These are phyloP conservation scores for Conops quadrifasciatus DNA, from an alignment of 2,888 invertebrate species.

Conservation along the genomic window DNA sequence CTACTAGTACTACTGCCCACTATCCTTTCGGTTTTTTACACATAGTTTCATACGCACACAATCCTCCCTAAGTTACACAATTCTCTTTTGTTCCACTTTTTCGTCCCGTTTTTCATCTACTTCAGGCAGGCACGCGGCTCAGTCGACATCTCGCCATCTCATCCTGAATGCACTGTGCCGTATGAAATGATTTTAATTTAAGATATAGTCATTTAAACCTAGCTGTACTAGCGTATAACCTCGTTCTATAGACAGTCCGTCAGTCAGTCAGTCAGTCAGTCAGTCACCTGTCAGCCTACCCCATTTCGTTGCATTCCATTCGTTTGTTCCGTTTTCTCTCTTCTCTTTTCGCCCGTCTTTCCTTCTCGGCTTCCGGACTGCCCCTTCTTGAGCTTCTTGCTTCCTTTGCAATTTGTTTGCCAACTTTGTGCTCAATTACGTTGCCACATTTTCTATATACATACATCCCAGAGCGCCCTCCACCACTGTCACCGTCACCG, in stretches of 20 bases:
- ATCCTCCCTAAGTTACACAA: no score
- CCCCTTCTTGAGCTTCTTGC: not conserved
- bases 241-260: not conserved
- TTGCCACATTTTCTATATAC: slow-evolving; percentile 1
- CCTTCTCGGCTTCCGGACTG: not conserved
- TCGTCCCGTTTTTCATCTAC: not conserved
- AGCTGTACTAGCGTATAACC: no score
- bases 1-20: no score
- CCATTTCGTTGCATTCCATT: not conserved
- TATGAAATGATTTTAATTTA: slow-evolving; percentile 14
- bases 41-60: no score
- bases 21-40: no score
- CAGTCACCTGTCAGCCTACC: no score
- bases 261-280: no score
- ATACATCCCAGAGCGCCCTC: not conserved
- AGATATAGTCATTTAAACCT: slow-evolving; percentile 10
- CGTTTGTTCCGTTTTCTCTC: not conserved
- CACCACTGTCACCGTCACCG: not conserved
- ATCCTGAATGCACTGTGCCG: not conserved
- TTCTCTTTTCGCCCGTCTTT: not conserved
- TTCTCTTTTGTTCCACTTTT: no score
- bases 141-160: not conserved
- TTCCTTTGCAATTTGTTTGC: slow-evolving; percentile 1
- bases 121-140: not conserved
- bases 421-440: slow-evolving; percentile 23